Base-by-base conservation (phyloP, 2,113 vertebrate genomes). In the Anarrhichthys ocellatus region DNA sequence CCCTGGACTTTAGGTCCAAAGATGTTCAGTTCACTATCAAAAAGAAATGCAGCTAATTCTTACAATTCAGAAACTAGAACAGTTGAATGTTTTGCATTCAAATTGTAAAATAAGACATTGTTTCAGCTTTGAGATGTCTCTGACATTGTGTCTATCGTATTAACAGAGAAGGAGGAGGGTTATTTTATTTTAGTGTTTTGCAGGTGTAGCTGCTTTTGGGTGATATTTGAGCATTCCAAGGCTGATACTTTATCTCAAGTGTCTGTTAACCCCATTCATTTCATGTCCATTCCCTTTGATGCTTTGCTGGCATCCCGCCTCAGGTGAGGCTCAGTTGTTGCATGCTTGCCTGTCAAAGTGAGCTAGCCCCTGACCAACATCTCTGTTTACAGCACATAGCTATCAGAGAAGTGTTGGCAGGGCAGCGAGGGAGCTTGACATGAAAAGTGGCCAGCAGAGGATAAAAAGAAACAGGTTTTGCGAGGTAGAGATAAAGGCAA, bases 241-340 rank as follows among this genome's bases (percentile, higher is more conserved):
- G 62, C 17, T 72, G 17, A 72, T 20, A 29, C n/a, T 68, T 27
- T 40, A 62, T 54, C 20, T 63, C 6, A 50, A 50, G 29, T 88
- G 54, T 48, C 52, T 50, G 20, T 82, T 27, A n/a, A 66, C 17
- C 11, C 32, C 2, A 6, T 81, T 73, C 38, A 42, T 73, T 85
- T 84, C 48, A 40, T 73, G 50, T 73, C 50, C 17, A 1, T 36
- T 36, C 24, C 52, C 61, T 81, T 73, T 89, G 80, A 75, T 61
- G 64, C 58, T 44, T 27, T 66, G 27, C 42, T 85, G 58, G 70
- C 87, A 0, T 66, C 59, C 24, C 6, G 71, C 63, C 50, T 81
- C 14, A 56, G 83, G 70, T 69, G 18, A 66, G 58, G 48, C 59
- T 42, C 38, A 22, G 36, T 67, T 80, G 61, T 83, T 66, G 9